These are phyloP conservation scores for Pelobates fuscus DNA, from an alignment of 2,113 vertebrate genomes.

Conservation along the genomic window DNA sequence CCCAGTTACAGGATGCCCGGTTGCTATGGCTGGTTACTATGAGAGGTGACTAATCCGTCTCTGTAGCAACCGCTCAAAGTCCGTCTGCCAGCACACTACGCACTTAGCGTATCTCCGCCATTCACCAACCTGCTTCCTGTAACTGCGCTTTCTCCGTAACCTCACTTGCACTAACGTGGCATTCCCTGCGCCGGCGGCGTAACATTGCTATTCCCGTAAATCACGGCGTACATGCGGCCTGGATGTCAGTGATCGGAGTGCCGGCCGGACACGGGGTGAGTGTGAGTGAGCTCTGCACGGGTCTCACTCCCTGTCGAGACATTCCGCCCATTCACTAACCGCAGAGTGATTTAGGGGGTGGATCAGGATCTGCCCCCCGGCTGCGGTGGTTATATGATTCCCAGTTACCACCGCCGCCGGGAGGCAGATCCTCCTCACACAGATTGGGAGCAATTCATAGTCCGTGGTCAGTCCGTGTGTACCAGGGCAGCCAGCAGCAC, in stretches of 20 bases:
- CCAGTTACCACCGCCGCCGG: background rate
- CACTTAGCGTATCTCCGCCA: background rate
- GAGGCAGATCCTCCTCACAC: background rate
- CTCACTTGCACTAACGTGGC: background rate
- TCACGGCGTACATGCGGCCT: slow-evolving; percentile 13
- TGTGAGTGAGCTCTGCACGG: background rate
- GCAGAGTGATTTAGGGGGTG: too few relatives aligned
- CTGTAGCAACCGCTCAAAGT: slow-evolving; percentile 36
- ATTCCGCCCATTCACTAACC: too few relatives aligned
- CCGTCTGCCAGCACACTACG: slow-evolving; percentile 25
- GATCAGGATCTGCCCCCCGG: too few relatives aligned
- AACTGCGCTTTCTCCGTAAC: background rate
- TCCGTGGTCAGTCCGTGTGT: too few relatives aligned
- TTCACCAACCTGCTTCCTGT: background rate
- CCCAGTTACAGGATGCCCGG: too few relatives aligned
- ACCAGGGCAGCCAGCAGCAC: too few relatives aligned
- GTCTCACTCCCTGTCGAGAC: too few relatives aligned
- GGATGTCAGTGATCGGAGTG: background rate
- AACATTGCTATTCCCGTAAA: background rate
- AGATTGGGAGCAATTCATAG: too few relatives aligned
- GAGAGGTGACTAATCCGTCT: slow-evolving; percentile 2
- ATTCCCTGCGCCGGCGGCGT: background rate
- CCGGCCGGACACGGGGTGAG: background rate
- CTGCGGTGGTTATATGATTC: too few relatives aligned
- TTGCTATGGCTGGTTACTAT: too few relatives aligned